phyloP scores from a whole-genome alignment of 2,888 invertebrate species.

The Cosmia trapezina region DNA sequence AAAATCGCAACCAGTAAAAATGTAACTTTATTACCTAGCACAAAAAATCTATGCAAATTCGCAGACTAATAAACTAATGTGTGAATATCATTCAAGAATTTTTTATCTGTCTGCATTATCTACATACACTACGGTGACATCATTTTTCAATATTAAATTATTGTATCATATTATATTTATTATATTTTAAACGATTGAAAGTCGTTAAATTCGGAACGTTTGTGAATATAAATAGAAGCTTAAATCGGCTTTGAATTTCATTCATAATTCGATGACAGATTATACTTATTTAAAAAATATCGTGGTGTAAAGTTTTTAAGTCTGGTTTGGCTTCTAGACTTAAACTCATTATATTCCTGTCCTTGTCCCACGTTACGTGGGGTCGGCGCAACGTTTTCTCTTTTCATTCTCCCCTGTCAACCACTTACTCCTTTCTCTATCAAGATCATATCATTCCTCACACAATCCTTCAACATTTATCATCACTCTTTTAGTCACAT shows the following conservation, averaged over 20 bases:
- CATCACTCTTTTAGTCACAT: too few relatives aligned
- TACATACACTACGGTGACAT: constrained; percentile 24
- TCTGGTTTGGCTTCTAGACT: too few relatives aligned
- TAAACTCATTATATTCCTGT: too few relatives aligned
- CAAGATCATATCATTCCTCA: too few relatives aligned
- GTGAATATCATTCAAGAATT: constrained; percentile 26
- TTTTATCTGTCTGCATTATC: constrained; percentile 21
- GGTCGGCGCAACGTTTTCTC: too few relatives aligned
- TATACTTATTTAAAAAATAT: background rate
- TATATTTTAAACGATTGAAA: constrained; percentile 20
- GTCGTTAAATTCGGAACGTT: constrained; percentile 13
- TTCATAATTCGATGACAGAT: background rate
- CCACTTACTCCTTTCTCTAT: too few relatives aligned
- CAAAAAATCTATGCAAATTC: constrained; percentile 42
- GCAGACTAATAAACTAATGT: constrained; percentile 34
- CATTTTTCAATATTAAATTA: constrained; percentile 16
- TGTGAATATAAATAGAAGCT: background rate
- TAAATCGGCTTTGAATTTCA: background rate
- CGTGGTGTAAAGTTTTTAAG: background rate
- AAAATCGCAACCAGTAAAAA: background rate
- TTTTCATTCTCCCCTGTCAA: too few relatives aligned
- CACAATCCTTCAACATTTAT: too few relatives aligned
- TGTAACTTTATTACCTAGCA: constrained; percentile 19
- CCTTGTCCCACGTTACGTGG: too few relatives aligned
- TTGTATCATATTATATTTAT: constrained; percentile 19